A percentile compares a stretch with the other conserved stretches of the same genome.
phyloP scores from a whole-genome alignment of 2,888 invertebrate species.

The Synanthedon vespiformis region DNA sequence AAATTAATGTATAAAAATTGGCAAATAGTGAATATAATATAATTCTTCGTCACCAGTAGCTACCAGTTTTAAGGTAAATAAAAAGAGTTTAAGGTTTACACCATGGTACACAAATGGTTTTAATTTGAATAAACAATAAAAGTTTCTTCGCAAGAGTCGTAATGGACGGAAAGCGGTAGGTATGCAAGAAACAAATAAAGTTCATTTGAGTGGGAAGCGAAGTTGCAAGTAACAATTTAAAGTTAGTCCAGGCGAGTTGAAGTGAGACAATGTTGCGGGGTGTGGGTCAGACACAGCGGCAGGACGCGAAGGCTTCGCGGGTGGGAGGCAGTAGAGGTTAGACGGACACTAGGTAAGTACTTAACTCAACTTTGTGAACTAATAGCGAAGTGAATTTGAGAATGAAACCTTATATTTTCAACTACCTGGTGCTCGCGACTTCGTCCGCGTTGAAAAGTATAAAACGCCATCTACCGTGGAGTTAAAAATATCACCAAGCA shows the following conservation, averaged over 20 bases:
- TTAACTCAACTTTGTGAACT: conserved; percentile 33
- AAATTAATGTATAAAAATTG: too few relatives aligned
- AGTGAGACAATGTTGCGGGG: conserved; percentile 43
- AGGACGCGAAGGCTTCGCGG: not conserved
- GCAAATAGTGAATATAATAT: too few relatives aligned
- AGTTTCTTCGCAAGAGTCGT: conserved; percentile 2
- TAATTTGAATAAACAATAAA: too few relatives aligned
- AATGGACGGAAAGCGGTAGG: conserved; percentile 11
- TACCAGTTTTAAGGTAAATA: too few relatives aligned
- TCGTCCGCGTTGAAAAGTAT: too few relatives aligned
- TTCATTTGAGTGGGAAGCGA: conserved; percentile 42
- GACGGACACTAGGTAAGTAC: conserved; percentile 26
- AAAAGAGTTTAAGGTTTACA: too few relatives aligned
- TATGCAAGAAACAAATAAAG: conserved; percentile 51
- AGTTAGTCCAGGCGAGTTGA: conserved; percentile 45
- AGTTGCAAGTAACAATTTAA: conserved; percentile 61
- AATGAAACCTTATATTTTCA: too few relatives aligned
- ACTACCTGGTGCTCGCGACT: too few relatives aligned
- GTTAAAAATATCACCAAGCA: too few relatives aligned
- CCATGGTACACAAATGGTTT: too few relatives aligned
- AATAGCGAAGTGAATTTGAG: conserved; percentile 17
- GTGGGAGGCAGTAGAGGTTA: not conserved
- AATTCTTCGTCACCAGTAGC: too few relatives aligned
- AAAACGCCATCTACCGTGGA: too few relatives aligned
- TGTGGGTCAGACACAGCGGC: conserved; percentile 3